Base-by-base conservation (phyloP, 2,797 vertebrate genomes). In the Pseudochirops corinnae region DNA sequence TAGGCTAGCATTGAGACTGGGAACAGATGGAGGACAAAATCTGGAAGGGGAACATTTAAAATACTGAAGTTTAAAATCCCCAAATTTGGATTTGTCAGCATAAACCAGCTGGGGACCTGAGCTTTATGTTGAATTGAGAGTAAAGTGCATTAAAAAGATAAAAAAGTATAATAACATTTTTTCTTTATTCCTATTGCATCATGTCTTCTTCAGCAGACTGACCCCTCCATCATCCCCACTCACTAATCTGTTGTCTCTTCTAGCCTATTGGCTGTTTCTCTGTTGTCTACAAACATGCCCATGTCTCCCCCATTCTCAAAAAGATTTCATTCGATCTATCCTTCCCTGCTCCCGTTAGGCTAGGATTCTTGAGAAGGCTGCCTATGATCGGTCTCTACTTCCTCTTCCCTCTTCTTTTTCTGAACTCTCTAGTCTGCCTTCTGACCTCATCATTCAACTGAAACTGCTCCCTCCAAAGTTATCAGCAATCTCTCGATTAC, bases 21-120 rank as follows among this genome's bases (percentile, higher is more conserved):
- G 21, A 87, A 87, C 74, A 87, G 74, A 87, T 87, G 74, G 74
- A 87, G 74, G 74, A 33, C 74, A 87, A 87, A 87, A 50, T 87
- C 74, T 87, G 74, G 74, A 50, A 87, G 74, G 24, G 39, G 24
- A 50, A 50, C 24, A 28, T 87, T 46, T 87, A 87, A 82, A 82
- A 82, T 82, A 82, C 39, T 46, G 74, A 82, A 46, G 74, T 82
- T 46, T 46, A 82, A 87, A 87, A 46, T 87, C 9, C 39, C 24
- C 74, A 87, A 50, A 46, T 87, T 87, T 87, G 74, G 21, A 87
- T 87, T 87, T 87, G 24, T 87, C 39, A 26, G 24, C 39, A 26
- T 11, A 87, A 87, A 46, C 74, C 74, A 87, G 74, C 74, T 87
- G 74, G 74, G 74, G 74, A 87, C 74, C 39, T 50, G 24, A 87